Percentiles rank a stretch among this genome's conserved stretches.
These are phyloP conservation scores for Eospalax fontanierii DNA, from an alignment of 2,797 vertebrate genomes.

Conservation along the genomic window DNA sequence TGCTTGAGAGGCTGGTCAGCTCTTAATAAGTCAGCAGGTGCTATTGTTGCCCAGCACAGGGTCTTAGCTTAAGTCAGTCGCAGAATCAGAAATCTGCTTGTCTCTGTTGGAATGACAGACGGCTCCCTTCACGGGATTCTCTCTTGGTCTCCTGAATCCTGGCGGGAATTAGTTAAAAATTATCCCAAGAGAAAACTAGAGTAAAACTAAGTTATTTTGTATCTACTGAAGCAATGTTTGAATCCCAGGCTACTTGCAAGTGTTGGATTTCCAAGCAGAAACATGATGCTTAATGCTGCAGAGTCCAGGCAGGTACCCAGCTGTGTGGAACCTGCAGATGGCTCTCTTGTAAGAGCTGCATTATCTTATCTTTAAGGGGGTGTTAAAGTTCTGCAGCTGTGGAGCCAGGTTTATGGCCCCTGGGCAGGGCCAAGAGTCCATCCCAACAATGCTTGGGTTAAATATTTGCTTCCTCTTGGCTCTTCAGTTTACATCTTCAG, in stretches of 20 bases:
- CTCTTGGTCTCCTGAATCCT: fast-evolving
- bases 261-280: no score
- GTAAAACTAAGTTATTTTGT: not conserved
- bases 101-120: not conserved
- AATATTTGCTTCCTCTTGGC: not conserved
- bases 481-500: not conserved
- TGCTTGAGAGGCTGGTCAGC: no score
- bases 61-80: not conserved
- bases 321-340: fast-evolving
- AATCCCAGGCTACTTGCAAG: not conserved
- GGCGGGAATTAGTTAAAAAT: not conserved
- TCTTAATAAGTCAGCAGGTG: not conserved
- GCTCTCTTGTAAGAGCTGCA: fast-evolving
- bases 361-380: not conserved
- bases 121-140: not conserved
- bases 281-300: not conserved
- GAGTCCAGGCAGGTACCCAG: fast-evolving
- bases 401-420: not conserved
- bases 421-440: fast-evolving
- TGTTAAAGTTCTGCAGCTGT: not conserved
- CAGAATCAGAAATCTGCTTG: fast-evolving
- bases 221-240: not conserved
- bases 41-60: fast-evolving
- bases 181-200: not conserved
- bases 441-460: not conserved